Conservation (phyloP, 1,140 invertebrate genomes). For the Tetramorium alpestre region DNA sequence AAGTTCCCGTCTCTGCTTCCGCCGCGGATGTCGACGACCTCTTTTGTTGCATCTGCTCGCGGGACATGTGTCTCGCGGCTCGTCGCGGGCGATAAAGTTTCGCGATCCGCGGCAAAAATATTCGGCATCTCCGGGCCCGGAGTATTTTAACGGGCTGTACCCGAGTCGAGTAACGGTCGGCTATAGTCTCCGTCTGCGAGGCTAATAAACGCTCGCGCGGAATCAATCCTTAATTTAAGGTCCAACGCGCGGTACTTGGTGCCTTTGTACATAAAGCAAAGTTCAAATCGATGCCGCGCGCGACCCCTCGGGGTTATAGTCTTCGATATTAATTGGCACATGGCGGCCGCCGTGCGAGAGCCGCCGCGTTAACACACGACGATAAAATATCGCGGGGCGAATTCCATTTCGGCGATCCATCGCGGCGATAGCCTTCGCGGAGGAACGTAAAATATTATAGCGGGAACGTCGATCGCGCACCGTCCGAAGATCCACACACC, state of each 20-base stretch:
- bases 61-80: constrained; percentile 57
- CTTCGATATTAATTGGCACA: constrained; percentile 57
- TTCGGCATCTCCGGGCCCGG: neutral
- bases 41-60: constrained; percentile 65
- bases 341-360: constrained; percentile 21
- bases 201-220: constrained; percentile 63
- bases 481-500: neutral
- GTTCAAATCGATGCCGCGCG: constrained; percentile 50
- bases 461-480: constrained; percentile 33
- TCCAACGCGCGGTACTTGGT: constrained; percentile 18
- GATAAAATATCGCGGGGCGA: constrained; percentile 49
- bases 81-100: constrained; percentile 39
- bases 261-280: constrained; percentile 35
- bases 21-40: constrained; percentile 53
- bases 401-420: constrained; percentile 68
- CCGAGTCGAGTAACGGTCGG: neutral
- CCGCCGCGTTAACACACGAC: constrained; percentile 23
- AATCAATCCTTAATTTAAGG: constrained; percentile 42
- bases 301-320: constrained; percentile 34
- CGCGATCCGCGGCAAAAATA: constrained; percentile 20
- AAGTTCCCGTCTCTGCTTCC: constrained; percentile 14
- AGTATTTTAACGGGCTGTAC: neutral
- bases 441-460: constrained; percentile 43
- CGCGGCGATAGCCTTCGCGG: constrained; percentile 37
- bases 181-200: constrained; percentile 25